Conservation (phyloP, 2,888 invertebrate species). For the Meteorus colon region DNA sequence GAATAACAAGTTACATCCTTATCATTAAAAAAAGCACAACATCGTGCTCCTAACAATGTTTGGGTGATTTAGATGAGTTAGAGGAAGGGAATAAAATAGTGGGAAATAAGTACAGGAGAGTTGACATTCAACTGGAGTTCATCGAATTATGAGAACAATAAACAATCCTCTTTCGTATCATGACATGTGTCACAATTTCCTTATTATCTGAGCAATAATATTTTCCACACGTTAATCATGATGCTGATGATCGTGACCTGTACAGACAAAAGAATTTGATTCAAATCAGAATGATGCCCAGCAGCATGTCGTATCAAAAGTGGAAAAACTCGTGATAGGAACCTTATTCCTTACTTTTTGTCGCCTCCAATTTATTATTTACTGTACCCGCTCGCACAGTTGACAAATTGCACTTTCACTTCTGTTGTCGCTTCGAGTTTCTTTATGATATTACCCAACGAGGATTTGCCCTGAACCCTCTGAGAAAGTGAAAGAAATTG, state of each 20-base stretch:
- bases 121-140: background rate
- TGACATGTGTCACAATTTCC: background rate
- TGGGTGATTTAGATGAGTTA: background rate
- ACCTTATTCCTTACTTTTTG: constrained; percentile 55
- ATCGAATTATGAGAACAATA: background rate
- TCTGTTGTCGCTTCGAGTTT: constrained; percentile 50
- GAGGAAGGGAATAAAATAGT: background rate
- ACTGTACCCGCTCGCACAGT: background rate
- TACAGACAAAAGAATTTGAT: background rate
- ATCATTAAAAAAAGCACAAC: background rate
- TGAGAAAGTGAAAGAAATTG: background rate
- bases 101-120: background rate
- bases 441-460: constrained; percentile 55
- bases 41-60: background rate
- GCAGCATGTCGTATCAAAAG: constrained; percentile 19
- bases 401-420: constrained; percentile 49
- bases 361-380: constrained; percentile 51
- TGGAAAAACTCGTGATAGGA: constrained; percentile 49
- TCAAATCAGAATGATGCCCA: background rate
- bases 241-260: background rate
- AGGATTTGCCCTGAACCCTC: constrained; percentile 54
- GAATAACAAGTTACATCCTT: too few relatives aligned
- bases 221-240: background rate
- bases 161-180: background rate
- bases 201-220: constrained; percentile 8